Evolutionary conservation across 2,113 vertebrate genomes (phyloP).

Genomic region (Nyctibius bracteatus): DNA sequence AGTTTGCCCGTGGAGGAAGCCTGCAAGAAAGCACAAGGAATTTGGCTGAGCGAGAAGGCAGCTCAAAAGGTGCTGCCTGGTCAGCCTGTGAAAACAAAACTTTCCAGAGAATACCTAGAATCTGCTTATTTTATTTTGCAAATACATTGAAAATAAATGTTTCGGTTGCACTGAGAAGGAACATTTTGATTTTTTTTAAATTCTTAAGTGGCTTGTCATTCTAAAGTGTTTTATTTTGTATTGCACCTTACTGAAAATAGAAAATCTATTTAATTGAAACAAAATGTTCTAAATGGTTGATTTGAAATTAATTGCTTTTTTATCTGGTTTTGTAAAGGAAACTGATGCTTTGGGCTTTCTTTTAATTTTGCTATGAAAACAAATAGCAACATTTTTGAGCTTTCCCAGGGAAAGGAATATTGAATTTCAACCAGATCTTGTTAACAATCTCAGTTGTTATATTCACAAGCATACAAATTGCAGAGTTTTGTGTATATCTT

Average conservation of each 20-base stretch:
- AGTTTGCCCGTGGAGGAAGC: not conserved
- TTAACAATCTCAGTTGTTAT: not conserved
- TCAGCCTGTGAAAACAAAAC: not conserved
- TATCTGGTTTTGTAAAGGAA: not conserved
- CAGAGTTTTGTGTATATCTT: not conserved
- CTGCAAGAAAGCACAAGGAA: not conserved
- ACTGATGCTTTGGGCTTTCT: not conserved
- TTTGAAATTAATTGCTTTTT: constrained; percentile 6
- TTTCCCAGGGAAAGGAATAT: not conserved
- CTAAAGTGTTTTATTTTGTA: not conserved
- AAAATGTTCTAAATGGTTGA: not conserved
- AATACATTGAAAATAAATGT: not conserved
- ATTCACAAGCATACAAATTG: not conserved
- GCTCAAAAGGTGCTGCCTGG: not conserved
- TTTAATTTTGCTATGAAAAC: not conserved
- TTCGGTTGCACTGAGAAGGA: not conserved
- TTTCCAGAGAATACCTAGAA: not conserved
- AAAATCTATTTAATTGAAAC: not conserved
- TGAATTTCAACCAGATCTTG: not conserved
- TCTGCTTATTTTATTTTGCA: not conserved
- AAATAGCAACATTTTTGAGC: not conserved
- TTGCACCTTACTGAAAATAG: not conserved
- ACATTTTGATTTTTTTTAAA: not conserved
- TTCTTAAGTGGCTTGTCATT: not conserved
- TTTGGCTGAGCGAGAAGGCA: not conserved